Evolutionary conservation across 2,797 vertebrate species (phyloP).

Genomic region (Synanceia verrucosa): DNA sequence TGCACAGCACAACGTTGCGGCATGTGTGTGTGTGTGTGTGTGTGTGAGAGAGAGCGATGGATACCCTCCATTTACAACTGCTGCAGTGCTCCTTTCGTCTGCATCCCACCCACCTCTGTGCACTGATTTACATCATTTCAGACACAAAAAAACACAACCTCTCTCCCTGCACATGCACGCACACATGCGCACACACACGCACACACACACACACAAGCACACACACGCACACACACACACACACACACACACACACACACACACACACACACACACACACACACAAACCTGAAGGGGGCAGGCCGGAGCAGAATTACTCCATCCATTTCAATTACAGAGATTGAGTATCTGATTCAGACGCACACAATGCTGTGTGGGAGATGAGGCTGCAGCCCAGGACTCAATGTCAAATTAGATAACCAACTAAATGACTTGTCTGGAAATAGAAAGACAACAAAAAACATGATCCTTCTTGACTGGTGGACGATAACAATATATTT

Average conservation of each 20-base stretch:
- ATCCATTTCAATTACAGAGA: slow-evolving; percentile 74
- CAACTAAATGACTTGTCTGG: slow-evolving; percentile 60
- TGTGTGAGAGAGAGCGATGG: slow-evolving; percentile 24
- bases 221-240: not conserved
- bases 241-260: not conserved
- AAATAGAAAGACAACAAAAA: slow-evolving; percentile 49
- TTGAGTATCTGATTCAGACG: slow-evolving; percentile 64
- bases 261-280: not conserved
- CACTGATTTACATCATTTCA: slow-evolving; percentile 52
- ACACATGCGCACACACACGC: slow-evolving; percentile 26
- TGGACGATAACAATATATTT: slow-evolving; percentile 40
- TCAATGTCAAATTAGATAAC: slow-evolving; percentile 70
- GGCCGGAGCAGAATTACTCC: slow-evolving; percentile 61
- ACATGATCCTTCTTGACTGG: slow-evolving; percentile 40
- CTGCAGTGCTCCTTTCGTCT: slow-evolving; percentile 31
- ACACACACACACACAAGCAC: slow-evolving; percentile 28
- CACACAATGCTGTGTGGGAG: slow-evolving; percentile 46
- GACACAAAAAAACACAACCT: slow-evolving; percentile 38
- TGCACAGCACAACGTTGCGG: not conserved
- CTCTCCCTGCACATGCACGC: not conserved
- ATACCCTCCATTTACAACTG: slow-evolving; percentile 37
- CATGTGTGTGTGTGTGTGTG: not conserved
- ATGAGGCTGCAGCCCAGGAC: slow-evolving; percentile 46
- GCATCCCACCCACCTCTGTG: slow-evolving; percentile 42
- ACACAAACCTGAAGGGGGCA: slow-evolving; percentile 53